Percentiles rank a stretch among this genome's conserved stretches.
Evolutionary conservation across 1,140 invertebrate species (phyloP).

Genomic region (Brachionus calyciflorus): DNA sequence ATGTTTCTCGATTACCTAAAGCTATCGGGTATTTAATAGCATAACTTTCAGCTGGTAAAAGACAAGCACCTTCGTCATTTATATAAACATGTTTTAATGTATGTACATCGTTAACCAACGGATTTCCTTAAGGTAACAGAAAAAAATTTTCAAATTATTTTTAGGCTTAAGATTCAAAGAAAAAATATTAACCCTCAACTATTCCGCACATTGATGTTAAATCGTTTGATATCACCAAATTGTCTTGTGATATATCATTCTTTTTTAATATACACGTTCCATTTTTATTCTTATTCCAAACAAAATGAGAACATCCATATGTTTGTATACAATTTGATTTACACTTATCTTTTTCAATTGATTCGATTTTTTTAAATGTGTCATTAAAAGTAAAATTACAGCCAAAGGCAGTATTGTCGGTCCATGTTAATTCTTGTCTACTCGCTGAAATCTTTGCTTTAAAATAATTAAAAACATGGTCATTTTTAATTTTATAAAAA

Average conservation of each 20-base stretch:
- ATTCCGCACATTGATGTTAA: conserved; percentile 37
- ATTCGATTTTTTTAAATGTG: not conserved
- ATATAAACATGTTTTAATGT: not conserved
- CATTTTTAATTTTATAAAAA: too few species aligned
- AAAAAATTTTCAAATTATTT: not conserved
- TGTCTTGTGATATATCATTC: not conserved
- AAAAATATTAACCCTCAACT: conserved; percentile 29
- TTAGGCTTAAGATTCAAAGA: too few species aligned
- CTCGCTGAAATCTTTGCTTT: too few species aligned
- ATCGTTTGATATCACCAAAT: conserved; percentile 12
- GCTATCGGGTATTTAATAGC: conserved; percentile 1
- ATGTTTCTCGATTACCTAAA: conserved; percentile 27
- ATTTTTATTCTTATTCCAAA: conserved; percentile 29
- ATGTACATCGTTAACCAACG: not conserved
- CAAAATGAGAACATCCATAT: conserved; percentile 46
- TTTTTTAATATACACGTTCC: conserved; percentile 47
- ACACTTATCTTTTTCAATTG: not conserved
- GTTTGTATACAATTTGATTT: conserved; percentile 1
- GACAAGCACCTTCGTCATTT: conserved; percentile 19
- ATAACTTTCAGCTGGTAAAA: not conserved
- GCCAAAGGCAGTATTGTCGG: not conserved
- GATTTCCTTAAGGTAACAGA: not conserved
- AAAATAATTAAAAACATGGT: too few species aligned
- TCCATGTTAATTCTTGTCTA: conserved; percentile 18
- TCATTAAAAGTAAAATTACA: conserved; percentile 13